phyloP scores from a whole-genome alignment of 1,140 invertebrate species.

The Pachyrhynchus sulphureomaculatus region DNA sequence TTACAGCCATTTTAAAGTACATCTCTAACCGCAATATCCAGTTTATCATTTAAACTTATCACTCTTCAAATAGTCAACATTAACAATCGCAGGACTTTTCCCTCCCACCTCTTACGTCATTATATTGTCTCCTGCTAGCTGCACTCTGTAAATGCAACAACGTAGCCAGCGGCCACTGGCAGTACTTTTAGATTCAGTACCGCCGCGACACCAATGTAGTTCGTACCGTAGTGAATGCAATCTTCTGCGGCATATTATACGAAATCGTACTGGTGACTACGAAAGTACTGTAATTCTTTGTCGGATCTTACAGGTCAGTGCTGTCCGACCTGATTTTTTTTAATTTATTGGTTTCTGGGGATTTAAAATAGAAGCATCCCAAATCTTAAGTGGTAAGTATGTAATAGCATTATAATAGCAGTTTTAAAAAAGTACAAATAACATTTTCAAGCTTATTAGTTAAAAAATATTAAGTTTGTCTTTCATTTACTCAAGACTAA shows the following conservation, averaged over 20 bases:
- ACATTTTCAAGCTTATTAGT: too few species aligned
- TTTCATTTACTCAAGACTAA: too few species aligned
- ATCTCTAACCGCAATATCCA: too few species aligned
- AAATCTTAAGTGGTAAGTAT: too few species aligned
- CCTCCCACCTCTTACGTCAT: constrained; percentile 21
- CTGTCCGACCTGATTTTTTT: constrained; percentile 20
- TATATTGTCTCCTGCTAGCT: constrained; percentile 21
- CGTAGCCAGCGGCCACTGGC: constrained; percentile 23
- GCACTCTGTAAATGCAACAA: constrained; percentile 22
- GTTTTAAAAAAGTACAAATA: too few species aligned
- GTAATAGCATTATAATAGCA: too few species aligned
- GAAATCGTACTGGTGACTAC: background rate
- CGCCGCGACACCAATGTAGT: background rate
- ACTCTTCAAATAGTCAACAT: background rate
- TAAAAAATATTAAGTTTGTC: too few species aligned
- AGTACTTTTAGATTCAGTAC: constrained; percentile 27
- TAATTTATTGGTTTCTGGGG: too few species aligned
- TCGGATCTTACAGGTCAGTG: constrained; percentile 16
- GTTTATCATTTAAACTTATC: too few species aligned
- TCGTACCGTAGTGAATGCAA: background rate
- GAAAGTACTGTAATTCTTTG: constrained; percentile 1
- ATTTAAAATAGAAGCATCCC: too few species aligned
- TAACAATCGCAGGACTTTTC: constrained; percentile 9
- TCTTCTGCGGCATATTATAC: background rate
- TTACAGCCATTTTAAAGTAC: too few species aligned